Evolutionary conservation across 2,113 vertebrate genomes (phyloP).

Genomic region (Amblyopsis rosae): DNA sequence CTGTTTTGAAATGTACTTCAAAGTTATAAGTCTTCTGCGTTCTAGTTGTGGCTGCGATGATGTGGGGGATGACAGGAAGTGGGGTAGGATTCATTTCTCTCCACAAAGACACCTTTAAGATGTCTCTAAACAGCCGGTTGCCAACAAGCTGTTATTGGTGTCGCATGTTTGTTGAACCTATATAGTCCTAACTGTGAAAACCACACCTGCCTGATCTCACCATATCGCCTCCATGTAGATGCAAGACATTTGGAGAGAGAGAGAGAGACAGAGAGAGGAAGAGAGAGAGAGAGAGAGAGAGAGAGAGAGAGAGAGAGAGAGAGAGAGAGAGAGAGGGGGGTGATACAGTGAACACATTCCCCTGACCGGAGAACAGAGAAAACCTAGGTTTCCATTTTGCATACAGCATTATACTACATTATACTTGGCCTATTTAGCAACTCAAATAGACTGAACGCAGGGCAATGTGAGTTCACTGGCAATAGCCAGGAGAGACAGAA

Average conservation of each 20-base stretch:
- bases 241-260: slow-evolving; percentile 13
- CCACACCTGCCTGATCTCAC: too few species aligned
- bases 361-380: too few species aligned
- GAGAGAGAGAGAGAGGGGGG: not conserved
- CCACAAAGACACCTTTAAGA: slow-evolving; percentile 44
- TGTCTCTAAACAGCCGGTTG: slow-evolving; percentile 53
- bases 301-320: slow-evolving; percentile 1
- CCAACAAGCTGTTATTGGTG: slow-evolving; percentile 58
- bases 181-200: too few species aligned
- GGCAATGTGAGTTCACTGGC: not conserved
- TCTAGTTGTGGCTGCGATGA: slow-evolving; percentile 24
- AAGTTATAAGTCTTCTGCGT: slow-evolving; percentile 10
- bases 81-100: slow-evolving; percentile 54
- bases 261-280: not conserved
- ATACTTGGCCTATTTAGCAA: not conserved
- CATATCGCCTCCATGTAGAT: slow-evolving; percentile 25
- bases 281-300: slow-evolving; percentile 5
- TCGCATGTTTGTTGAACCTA: slow-evolving; percentile 16
- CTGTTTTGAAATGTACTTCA: too few species aligned
- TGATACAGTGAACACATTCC: too few species aligned
- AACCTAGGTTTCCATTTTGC: too few species aligned
- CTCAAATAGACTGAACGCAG: not conserved
- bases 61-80: slow-evolving; percentile 64
- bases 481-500: not conserved
- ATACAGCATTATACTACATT: too few species aligned